Evolutionary conservation across 2,888 invertebrate species (phyloP), one percentile per base, ranked within the genome.

Genomic region (Thysanoteuthis rhombus): DNA sequence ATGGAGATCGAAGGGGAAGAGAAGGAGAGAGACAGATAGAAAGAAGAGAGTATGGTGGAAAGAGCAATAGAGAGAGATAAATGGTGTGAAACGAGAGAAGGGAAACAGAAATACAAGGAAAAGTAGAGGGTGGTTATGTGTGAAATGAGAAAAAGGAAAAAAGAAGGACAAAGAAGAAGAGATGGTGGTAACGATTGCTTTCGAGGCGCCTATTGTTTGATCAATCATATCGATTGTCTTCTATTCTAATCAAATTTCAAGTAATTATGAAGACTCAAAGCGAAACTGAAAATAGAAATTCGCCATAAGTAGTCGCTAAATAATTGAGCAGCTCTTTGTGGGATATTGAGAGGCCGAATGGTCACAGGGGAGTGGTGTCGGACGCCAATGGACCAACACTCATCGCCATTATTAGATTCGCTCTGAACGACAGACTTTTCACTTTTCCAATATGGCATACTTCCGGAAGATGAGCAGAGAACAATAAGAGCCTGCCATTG

Each of bases 241-340:
- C n/a, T n/a, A 75, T 75, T 36, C 75, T 75, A 75, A 75, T 75
- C 75, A 75, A 75, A 75, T 75, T 75, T 75, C n/a, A 75, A 75
- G 75, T 75, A 75, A 75, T 75, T 75, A 75, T 75, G 75, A 75
- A 75, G 75, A 36, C 75, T 75, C 75, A 75, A 75, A 75, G 75
- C 75, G n/a, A 36, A 36, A 75, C 75, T 75, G 75, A 75, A 75
- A 75, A 75, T 75, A 75, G 75, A 75, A 75, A 75, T n/a, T 75
- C n/a, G 75, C 75, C 75, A 75, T 75, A 75, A 75, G 75, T 75
- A 75, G 75, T 75, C n/a, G 75, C 75, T 75, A 75, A 75, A 75
- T 75, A 75, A 75, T 75, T 75, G n/a, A 75, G 16, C 75, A 75
- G n/a, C 75, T 75, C 75, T 36, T 75, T 75, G 75, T 75, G 16